Evolutionary conservation across 1,140 invertebrate genomes (phyloP), one percentile per base, ranked within the genome.

Genomic region (Cherax destructor): DNA sequence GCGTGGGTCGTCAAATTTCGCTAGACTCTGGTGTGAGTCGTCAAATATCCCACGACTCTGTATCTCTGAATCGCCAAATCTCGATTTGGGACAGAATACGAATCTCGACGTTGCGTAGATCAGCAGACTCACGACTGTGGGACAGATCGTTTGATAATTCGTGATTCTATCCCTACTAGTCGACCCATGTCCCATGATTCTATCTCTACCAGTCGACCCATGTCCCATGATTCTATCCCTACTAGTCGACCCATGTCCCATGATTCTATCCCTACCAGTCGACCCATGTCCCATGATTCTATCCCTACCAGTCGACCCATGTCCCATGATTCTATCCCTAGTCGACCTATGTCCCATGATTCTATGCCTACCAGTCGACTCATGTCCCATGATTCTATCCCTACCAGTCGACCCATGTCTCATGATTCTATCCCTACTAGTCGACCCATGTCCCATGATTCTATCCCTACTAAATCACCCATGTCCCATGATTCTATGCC

Each of bases 311-410:
- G 84, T 41, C 74, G n/a, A n/a, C 86, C 81, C 61, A 65, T 88
- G 47, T 81, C 86, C 18, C 86, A 81, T 65, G 78, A 80, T 50
- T 52, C 59, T 30, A 78, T 56, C 56, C 88, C 49, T 24, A 85
- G 81, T 56, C 88, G 74, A 13, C 88, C 84, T 2, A 49, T 84
- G 24, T 85, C 88, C 16, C 74, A 84, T 69, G 83, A 91, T 13
- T 24, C 59, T 21, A 59, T 21, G n/a, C n/a, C n/a, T 24, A 47
- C 78, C 10, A 85, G 81, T 56, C 88, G 74, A 13, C 88, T 79
- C 5, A 49, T 84, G 24, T 85, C 88, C 16, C 74, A 84, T 69
- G 83, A 91, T 13, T 24, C 59, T 21, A 59, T 21, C 47, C 50
- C 76, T 13, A 52, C 78, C 59, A 52, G 30, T 56, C 89, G 77